A percentile compares a stretch with the other conserved stretches of the same genome.
Conservation (phyloP, 2,797 vertebrate species). For the Mus minutoides region DNA sequence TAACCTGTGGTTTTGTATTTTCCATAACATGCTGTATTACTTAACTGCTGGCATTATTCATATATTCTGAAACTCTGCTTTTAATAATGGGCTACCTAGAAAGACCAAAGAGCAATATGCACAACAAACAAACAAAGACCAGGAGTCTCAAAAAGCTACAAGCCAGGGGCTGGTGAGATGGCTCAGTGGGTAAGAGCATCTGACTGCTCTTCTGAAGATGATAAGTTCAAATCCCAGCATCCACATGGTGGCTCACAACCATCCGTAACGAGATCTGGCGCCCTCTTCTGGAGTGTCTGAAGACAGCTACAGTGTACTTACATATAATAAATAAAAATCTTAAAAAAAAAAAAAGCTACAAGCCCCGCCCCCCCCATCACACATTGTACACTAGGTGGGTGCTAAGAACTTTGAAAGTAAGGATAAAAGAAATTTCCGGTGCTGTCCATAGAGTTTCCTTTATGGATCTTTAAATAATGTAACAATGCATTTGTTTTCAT, state of each 20-base stretch:
- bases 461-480: slow-evolving; percentile 54
- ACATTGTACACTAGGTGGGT: slow-evolving; percentile 32
- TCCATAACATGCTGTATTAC: slow-evolving; percentile 53
- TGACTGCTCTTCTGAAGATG: no score
- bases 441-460: slow-evolving; percentile 38
- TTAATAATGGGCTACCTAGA: slow-evolving; percentile 48
- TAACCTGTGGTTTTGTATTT: slow-evolving; percentile 76
- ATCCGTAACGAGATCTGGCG: no score
- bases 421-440: slow-evolving; percentile 49
- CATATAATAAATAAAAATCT: no score
- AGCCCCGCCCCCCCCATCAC: slow-evolving; percentile 16
- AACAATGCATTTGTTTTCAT: slow-evolving; percentile 63
- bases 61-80: slow-evolving; percentile 66
- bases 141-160: slow-evolving; percentile 49
- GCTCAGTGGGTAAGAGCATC: no score
- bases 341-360: slow-evolving; percentile 57
- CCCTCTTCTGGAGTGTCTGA: no score
- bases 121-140: background rate
- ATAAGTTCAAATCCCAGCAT: no score
- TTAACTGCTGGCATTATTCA: slow-evolving; percentile 67
- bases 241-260: no score
- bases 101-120: slow-evolving; percentile 61
- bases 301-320: no score
- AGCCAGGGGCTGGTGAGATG: no score
- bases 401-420: slow-evolving; percentile 56